phyloP scores from a whole-genome alignment of 2,888 invertebrate species.

The Drosophila anomelani region DNA sequence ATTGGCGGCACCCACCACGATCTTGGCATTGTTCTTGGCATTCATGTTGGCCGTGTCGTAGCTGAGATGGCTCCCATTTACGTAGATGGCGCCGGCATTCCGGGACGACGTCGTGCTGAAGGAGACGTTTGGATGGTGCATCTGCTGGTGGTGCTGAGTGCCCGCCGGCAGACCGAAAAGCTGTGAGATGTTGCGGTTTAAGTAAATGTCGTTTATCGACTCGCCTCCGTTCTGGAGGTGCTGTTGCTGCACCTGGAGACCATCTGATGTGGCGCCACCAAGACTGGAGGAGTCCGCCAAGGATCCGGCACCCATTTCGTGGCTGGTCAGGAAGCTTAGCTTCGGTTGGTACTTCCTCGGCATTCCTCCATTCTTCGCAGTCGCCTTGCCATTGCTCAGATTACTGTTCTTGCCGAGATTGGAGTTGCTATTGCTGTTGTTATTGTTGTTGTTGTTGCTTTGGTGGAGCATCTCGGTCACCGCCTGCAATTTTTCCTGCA shows the following conservation, averaged over 20 bases:
- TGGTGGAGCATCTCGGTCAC: conserved; percentile 77
- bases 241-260: conserved; percentile 42
- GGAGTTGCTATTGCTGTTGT: conserved; percentile 57
- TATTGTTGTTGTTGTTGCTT: conserved; percentile 50
- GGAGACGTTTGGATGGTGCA: conserved; percentile 79
- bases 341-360: conserved; percentile 73
- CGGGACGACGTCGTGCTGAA: conserved; percentile 68
- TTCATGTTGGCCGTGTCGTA: conserved; percentile 82
- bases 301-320: conserved; percentile 56
- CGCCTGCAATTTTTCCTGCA: conserved; percentile 80
- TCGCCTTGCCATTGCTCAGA: conserved; percentile 43
- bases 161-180: conserved; percentile 74
- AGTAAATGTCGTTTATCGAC: conserved; percentile 82
- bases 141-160: conserved; percentile 39
- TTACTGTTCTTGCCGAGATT: conserved; percentile 51
- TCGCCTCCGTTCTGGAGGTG: conserved; percentile 64
- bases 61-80: conserved; percentile 66
- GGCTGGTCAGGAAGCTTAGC: conserved; percentile 77
- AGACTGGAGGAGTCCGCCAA: conserved; percentile 40
- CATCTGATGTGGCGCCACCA: conserved; percentile 46
- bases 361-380: conserved; percentile 59
- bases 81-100: conserved; percentile 68
- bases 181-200: conserved; percentile 83
- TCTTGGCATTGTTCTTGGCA: conserved; percentile 81
- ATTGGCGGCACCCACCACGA: conserved; percentile 57